Base-by-base conservation (phyloP, 2,113 vertebrate species). In the Pygoscelis adeliae region DNA sequence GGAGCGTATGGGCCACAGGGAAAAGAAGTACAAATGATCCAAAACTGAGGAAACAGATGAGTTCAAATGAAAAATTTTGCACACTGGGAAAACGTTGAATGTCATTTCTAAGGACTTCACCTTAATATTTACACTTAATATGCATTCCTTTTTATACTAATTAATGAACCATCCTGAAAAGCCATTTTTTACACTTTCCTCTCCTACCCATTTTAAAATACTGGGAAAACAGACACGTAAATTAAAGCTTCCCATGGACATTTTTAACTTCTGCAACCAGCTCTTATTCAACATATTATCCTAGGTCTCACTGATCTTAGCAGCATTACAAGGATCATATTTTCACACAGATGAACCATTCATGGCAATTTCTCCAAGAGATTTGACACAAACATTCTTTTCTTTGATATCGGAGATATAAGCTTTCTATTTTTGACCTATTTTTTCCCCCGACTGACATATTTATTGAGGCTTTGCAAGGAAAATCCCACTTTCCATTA, bases 321-420 rank as follows among this genome's bases (percentile, higher is more conserved):
- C 92, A 96, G 78, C 73, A 84, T 81, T 89, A 49, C 77, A 69
- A 55, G 83, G 83, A 55, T 91, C 87, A 83, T 96, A 94, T 95
- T 97, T 97, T 96, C 50, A 90, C 81, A 70, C 56, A 61, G 90
- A 92, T 84, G 79, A 96, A 93, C 83, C 76, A 84, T 89, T 97
- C 91, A 27, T 26, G 49, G 65, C 85, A 77, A 83, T 92, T 96
- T 91, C 85, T 96, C 80, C 55, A 93, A 77, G 10, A 66, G 67
- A 52, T 92, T 96, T 92, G 88, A 96, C 82, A 90, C 69, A 83
- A 92, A 61, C 76, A 89, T 90, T 77, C 42, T 94, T 97, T 97
- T 96, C 71, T 95, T 97, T 97, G 79, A 83, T 97, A 97, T 83
- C 9, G 36, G 73, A 96, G 79, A 74, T 71, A 90, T 17, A 97